Conservation (phyloP, 1,140 invertebrate species). For the Drosophila miranda region DNA sequence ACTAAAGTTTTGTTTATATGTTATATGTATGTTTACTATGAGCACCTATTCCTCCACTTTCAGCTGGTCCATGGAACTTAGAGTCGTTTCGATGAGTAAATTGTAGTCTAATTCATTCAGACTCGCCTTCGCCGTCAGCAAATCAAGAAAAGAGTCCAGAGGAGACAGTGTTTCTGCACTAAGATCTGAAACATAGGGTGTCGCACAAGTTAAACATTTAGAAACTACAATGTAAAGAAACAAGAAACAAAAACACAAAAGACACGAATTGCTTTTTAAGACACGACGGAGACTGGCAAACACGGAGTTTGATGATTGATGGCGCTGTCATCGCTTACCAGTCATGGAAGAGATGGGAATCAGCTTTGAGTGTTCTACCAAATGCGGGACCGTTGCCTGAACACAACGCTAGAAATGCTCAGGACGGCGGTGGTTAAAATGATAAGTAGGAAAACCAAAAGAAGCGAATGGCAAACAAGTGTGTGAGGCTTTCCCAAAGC, state of each 20-base stretch:
- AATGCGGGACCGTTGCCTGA: conserved; percentile 26
- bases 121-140: conserved; percentile 92
- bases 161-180: conserved; percentile 89
- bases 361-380: conserved; percentile 32
- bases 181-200: conserved; percentile 84
- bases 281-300: conserved; percentile 36
- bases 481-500: conserved; percentile 63
- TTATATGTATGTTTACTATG: neutral
- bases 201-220: neutral
- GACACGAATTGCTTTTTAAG: neutral
- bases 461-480: conserved; percentile 58
- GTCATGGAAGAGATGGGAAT: conserved; percentile 8
- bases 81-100: conserved; percentile 90
- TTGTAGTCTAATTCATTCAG: conserved; percentile 91
- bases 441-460: conserved; percentile 68
- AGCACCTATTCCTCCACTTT: conserved; percentile 47
- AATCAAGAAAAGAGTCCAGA: conserved; percentile 91
- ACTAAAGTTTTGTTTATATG: neutral
- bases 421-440: conserved; percentile 59
- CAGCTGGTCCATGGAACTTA: conserved; percentile 82
- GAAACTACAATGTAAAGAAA: neutral
- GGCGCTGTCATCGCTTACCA: conserved; percentile 53
- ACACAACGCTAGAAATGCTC: conserved; percentile 52
- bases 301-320: conserved; percentile 3
- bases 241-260: neutral